Evolutionary conservation across 2,113 vertebrate genomes (phyloP).

Genomic region (Sus scrofa): T2T-Sscrofa CM000817.6:135243501-135244000

Average conservation of each 20-base stretch:
- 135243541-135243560: background rate
- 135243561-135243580: background rate
- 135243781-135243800: conserved; percentile 32
- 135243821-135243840: background rate
- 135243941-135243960: background rate
- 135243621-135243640: background rate
- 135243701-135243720: conserved; percentile 45
- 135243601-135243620: conserved; percentile 5
- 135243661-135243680: conserved; percentile 56
- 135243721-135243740: conserved; percentile 59
- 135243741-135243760: conserved; percentile 58
- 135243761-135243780: background rate
- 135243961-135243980: conserved; percentile 29
- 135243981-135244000: background rate
- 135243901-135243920: background rate
- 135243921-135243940: conserved; percentile 39
- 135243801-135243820: background rate
- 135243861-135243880: background rate
- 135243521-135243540: background rate
- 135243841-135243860: background rate
- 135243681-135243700: conserved; percentile 56
- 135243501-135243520: background rate
- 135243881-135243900: background rate
- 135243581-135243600: conserved; percentile 16
- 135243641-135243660: background rate